phyloP scores from a whole-genome alignment of 2,888 invertebrate genomes.

The Lamproptera curius region DNA sequence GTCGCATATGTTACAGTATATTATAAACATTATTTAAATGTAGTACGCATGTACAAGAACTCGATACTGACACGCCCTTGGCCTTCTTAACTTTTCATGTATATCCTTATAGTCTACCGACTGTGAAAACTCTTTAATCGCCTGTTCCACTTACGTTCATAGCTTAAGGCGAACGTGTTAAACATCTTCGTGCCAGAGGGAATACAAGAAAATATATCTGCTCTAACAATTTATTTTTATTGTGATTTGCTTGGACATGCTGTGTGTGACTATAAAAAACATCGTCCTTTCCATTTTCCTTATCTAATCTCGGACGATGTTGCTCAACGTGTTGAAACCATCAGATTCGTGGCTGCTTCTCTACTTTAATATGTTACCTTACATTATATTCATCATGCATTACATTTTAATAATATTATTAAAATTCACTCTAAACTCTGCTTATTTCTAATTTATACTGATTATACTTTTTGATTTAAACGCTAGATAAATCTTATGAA shows the following conservation, averaged over 20 bases:
- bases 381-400: conserved; percentile 5
- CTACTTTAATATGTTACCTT: conserved; percentile 6
- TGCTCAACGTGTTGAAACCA: conserved; percentile 20
- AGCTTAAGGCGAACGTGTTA: neutral
- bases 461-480: too few relatives aligned
- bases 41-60: too few relatives aligned
- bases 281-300: conserved; percentile 16
- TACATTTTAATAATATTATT: too few relatives aligned
- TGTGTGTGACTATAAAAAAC: conserved; percentile 16
- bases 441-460: too few relatives aligned
- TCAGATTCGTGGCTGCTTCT: conserved; percentile 2
- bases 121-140: neutral
- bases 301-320: conserved; percentile 17
- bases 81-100: neutral
- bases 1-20: too few relatives aligned
- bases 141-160: neutral
- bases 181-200: neutral
- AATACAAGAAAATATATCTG: too few relatives aligned
- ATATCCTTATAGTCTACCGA: neutral
- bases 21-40: too few relatives aligned
- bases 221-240: conserved; percentile 3
- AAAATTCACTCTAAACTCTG: too few relatives aligned
- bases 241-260: conserved; percentile 12
- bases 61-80: neutral
- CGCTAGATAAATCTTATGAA: too few relatives aligned